A percentile compares a stretch with the other conserved stretches of the same genome.
Evolutionary conservation across 1,140 invertebrate genomes (phyloP).

Genomic region (Vanessa tameamea): DNA sequence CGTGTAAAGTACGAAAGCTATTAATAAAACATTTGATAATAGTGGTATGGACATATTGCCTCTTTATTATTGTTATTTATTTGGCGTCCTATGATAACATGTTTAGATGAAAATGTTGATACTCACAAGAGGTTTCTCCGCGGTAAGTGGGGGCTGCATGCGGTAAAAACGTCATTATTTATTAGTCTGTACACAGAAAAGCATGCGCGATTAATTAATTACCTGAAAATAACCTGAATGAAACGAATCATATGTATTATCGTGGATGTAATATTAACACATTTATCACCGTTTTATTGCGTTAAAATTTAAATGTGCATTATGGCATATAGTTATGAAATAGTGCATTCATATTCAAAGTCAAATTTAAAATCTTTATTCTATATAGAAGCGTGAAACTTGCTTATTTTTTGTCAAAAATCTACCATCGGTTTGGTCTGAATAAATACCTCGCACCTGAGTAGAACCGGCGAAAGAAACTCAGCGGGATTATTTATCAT

Average conservation of each 20-base stretch:
- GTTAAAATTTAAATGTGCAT: conserved; percentile 10
- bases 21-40: conserved; percentile 19
- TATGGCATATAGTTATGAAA: background rate
- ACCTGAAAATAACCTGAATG: conserved; percentile 28
- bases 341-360: conserved; percentile 1
- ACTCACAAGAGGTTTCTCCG: conserved; percentile 79
- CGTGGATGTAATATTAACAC: background rate
- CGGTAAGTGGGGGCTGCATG: conserved; percentile 80
- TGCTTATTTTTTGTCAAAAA: no score
- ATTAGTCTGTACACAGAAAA: conserved; percentile 54
- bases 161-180: conserved; percentile 66
- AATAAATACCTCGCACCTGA: no score
- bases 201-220: conserved; percentile 30
- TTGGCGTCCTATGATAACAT: no score
- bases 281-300: background rate
- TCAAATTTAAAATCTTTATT: no score
- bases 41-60: background rate
- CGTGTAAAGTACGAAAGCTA: conserved; percentile 44
- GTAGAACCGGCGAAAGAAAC: no score
- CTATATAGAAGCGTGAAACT: no score
- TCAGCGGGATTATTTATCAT: no score
- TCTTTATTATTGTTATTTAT: conserved; percentile 11
- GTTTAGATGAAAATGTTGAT: conserved; percentile 35
- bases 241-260: background rate
- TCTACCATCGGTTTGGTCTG: no score